Evolutionary conservation across 2,797 vertebrate species (phyloP).

Genomic region (Hypotaenidia okinawae): DNA sequence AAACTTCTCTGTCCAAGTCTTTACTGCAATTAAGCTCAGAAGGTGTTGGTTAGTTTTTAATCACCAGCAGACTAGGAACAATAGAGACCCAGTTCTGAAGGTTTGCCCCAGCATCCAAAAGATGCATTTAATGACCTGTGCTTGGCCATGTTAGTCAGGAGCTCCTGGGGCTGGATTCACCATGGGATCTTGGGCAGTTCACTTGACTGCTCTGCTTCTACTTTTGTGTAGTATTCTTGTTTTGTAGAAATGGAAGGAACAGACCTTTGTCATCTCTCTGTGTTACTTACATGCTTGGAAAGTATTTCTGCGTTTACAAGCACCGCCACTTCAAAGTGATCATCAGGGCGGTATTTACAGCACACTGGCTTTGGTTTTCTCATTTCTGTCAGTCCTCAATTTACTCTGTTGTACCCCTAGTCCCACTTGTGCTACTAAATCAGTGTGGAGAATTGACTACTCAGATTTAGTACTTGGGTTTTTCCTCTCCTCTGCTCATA

Average conservation of each 20-base stretch:
- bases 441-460: background rate
- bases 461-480: background rate
- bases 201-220: background rate
- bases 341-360: background rate
- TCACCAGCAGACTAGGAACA: background rate
- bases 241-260: background rate
- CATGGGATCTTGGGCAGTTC: background rate
- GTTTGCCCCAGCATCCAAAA: slow-evolving; percentile 2
- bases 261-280: background rate
- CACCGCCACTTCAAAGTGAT: background rate
- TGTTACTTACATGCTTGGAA: background rate
- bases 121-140: background rate
- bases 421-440: background rate
- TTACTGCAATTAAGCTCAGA: background rate
- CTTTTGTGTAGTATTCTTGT: background rate
- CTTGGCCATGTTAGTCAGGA: background rate
- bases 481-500: background rate
- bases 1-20: background rate
- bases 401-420: background rate
- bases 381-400: background rate
- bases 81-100: background rate
- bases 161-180: background rate
- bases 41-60: slow-evolving; percentile 6
- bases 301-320: background rate
- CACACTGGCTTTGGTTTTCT: background rate